These are phyloP conservation scores for Macaria notata DNA, from an alignment of 2,888 invertebrate species.

Conservation along the genomic window DNA sequence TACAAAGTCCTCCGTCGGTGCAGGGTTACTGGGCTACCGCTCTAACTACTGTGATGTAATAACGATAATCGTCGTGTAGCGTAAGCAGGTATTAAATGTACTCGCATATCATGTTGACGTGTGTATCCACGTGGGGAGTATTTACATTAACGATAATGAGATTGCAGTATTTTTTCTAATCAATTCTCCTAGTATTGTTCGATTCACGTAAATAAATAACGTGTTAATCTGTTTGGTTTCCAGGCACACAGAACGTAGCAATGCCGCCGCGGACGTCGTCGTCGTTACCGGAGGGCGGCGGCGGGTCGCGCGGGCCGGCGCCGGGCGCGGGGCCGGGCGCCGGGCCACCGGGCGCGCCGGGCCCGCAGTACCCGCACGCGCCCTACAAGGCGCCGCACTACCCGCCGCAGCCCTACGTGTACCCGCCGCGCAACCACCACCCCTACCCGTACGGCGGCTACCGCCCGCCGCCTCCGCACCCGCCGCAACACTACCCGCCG, in stretches of 20 bases:
- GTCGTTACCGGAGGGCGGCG: conserved; percentile 84
- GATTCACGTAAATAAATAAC: no score
- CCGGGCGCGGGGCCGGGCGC: conserved; percentile 52
- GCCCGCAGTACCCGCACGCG: conserved; percentile 70
- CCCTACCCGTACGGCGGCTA: conserved; percentile 76
- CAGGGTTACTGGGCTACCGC: conserved; percentile 24
- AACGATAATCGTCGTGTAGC: conserved; percentile 13
- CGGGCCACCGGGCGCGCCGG: conserved; percentile 64
- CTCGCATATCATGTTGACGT: conserved; percentile 7
- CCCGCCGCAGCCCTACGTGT: conserved; percentile 74
- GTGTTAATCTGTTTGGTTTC: conserved; percentile 34
- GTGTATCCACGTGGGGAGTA: conserved; percentile 1
- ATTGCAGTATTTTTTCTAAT: no score
- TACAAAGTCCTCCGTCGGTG: conserved; percentile 28
- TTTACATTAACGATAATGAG: no score
- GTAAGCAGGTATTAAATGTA: conserved; percentile 9
- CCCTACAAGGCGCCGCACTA: conserved; percentile 73
- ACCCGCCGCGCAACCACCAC: conserved; percentile 74
- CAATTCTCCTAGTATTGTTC: no score
- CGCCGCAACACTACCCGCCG: conserved; percentile 71
- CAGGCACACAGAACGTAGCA: conserved; percentile 96
- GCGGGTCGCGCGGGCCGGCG: conserved; percentile 56
- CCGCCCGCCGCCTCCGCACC: conserved; percentile 70
- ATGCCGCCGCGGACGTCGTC: conserved; percentile 98
- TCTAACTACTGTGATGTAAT: conserved; percentile 16